Conservation (phyloP, 2,797 vertebrate genomes). For the Xenopus petersii region DNA sequence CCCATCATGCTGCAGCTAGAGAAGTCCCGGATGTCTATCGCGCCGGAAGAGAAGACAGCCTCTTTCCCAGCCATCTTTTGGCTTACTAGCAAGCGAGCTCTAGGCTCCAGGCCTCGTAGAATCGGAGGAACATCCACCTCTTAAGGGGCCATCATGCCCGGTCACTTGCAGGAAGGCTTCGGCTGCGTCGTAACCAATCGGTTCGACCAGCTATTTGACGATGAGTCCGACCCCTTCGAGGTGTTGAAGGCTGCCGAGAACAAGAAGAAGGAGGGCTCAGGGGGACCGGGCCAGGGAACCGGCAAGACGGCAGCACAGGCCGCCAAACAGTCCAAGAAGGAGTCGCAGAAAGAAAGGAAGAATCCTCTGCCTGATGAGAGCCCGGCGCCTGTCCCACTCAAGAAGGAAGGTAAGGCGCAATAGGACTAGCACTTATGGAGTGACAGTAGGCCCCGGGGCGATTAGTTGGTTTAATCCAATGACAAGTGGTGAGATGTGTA, state of each 20-base stretch:
- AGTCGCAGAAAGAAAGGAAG: slow-evolving; percentile 93
- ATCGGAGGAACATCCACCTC: slow-evolving; percentile 92
- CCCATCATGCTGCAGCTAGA: slow-evolving; percentile 67
- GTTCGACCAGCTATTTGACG: slow-evolving; percentile 96
- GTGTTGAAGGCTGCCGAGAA: slow-evolving; percentile 91
- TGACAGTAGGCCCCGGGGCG: neutral
- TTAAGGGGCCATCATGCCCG: slow-evolving; percentile 97
- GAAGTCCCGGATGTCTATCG: slow-evolving; percentile 83
- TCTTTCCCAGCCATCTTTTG: slow-evolving; percentile 95
- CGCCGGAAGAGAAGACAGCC: slow-evolving; percentile 95
- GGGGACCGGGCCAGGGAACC: slow-evolving; percentile 73
- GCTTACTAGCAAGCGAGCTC: slow-evolving; percentile 73
- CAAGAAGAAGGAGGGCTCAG: slow-evolving; percentile 94
- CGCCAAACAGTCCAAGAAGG: slow-evolving; percentile 87
- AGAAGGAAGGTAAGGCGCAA: slow-evolving; percentile 82
- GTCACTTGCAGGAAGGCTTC: slow-evolving; percentile 97
- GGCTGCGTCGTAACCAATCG: slow-evolving; percentile 96
- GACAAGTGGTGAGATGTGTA: neutral
- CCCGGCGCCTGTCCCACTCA: slow-evolving; percentile 80
- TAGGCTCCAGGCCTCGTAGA: slow-evolving; percentile 86
- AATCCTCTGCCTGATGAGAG: slow-evolving; percentile 80
- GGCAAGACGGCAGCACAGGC: slow-evolving; percentile 77
- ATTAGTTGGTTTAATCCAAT: no score
- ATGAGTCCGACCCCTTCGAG: slow-evolving; percentile 95
- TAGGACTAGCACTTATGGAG: neutral